Evolutionary conservation across 2,797 vertebrate species (phyloP), one percentile per base, ranked within the genome.

Genomic region (Acipenser transmontanus): DNA sequence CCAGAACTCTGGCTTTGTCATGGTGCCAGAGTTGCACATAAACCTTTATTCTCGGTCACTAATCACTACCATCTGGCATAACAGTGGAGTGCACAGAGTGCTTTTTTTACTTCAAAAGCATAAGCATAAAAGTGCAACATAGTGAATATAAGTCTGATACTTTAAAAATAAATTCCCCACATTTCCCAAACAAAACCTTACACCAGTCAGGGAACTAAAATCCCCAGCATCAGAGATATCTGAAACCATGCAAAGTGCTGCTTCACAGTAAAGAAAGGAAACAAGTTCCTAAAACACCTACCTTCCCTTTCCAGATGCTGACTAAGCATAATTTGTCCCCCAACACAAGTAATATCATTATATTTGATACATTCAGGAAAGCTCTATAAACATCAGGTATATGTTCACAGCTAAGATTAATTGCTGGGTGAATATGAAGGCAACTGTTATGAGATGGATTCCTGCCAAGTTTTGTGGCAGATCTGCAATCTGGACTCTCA

Each of bases 321-420:
- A 83, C 70, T 49, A 62, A 61, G 66, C 69, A 63, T 72, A 76
- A 74, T 75, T 79, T 72, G 77, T 74, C 59, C 52, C 72, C 69
- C 62, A 76, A 74, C 74, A 66, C 1, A 76, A 68, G 65, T n/a
- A 17, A 50, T 71, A 71, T 47, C 9, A 10, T 74, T 61, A 69
- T 64, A 71, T 81, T 79, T 1, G 61, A 68, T 72, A 73, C 51
- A 51, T 61, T 49, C 48, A 73, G 50, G 0, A 56, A 72, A 64
- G 7, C 47, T 68, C 65, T 68, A 66, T 76, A 78, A 80, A 70
- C 1, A 50, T 64, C 66, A 78, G 66, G 64, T 70, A 61, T 68
- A 64, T 70, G 81, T 78, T 77, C 72, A 73, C 14, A 80, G 73
- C 70, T 66, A 72, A 72, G 62, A 79, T 75, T 74, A 73, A 82